Conservation (phyloP, 2,797 vertebrate genomes). For the Sebastes paucispinis region DNA sequence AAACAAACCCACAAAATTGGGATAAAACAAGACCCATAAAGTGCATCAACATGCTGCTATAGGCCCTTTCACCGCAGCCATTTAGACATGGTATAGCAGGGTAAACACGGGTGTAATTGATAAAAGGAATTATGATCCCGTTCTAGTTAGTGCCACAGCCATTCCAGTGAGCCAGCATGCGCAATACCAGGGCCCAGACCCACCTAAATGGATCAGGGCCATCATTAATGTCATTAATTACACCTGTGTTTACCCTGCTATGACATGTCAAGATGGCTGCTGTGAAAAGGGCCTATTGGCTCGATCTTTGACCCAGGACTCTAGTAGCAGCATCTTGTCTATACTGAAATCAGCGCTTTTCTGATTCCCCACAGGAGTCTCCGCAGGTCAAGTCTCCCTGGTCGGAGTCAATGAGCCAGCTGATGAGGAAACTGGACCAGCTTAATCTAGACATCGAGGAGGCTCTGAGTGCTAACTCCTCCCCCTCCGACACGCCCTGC, state of each 20-base stretch:
- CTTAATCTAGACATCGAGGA: slow-evolving; percentile 91
- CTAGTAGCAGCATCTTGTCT: background rate
- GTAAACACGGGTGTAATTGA: no score
- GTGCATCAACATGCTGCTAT: background rate
- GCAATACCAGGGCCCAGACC: no score
- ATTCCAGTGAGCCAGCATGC: no score
- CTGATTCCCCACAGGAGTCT: slow-evolving; percentile 64
- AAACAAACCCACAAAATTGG: background rate
- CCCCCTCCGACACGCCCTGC: slow-evolving; percentile 82
- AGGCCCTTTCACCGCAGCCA: no score
- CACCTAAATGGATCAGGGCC: no score
- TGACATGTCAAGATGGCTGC: no score
- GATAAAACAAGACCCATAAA: background rate
- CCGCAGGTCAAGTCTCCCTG: slow-evolving; percentile 80
- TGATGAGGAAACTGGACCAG: slow-evolving; percentile 89
- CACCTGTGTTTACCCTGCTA: no score
- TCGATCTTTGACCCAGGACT: background rate
- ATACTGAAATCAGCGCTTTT: slow-evolving; percentile 5
- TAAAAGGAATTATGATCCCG: no score
- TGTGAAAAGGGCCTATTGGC: no score
- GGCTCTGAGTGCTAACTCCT: slow-evolving; percentile 85
- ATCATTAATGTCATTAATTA: no score
- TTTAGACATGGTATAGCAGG: no score
- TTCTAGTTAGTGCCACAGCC: no score
- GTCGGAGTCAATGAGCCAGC: slow-evolving; percentile 86